phyloP scores from a whole-genome alignment of 2,797 vertebrate genomes.

The Phoxinus dragarum region DNA sequence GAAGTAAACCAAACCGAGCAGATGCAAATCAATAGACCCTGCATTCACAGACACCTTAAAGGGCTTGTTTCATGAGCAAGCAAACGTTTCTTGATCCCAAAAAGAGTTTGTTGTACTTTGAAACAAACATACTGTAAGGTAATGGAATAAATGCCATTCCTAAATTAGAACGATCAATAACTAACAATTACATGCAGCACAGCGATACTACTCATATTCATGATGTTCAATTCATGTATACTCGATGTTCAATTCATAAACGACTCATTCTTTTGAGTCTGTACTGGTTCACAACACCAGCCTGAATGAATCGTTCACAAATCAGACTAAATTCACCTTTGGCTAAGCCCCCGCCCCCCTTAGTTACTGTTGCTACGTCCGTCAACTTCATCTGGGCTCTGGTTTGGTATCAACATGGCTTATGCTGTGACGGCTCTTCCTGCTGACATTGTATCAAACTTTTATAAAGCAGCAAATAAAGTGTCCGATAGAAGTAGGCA shows the following conservation, averaged over 20 bases:
- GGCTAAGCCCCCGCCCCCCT: too few species aligned
- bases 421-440: too few species aligned
- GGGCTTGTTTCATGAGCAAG: neutral
- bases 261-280: neutral
- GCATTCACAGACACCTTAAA: neutral
- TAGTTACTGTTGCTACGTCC: too few species aligned
- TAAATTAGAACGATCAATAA: neutral
- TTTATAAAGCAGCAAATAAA: too few species aligned
- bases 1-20: neutral
- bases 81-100: neutral
- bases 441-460: too few species aligned
- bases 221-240: neutral
- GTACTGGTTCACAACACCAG: neutral
- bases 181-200: neutral
- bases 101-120: neutral
- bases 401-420: too few species aligned
- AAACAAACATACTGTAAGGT: neutral
- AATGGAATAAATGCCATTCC: neutral
- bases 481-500: too few species aligned
- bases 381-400: too few species aligned
- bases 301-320: neutral
- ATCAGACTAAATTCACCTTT: too few species aligned
- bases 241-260: neutral
- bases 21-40: neutral
- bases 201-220: neutral